A percentile compares a stretch with the other conserved stretches of the same genome.
Evolutionary conservation across 1,140 invertebrate genomes (phyloP).

Genomic region (Brachionus plicatilis): DNA sequence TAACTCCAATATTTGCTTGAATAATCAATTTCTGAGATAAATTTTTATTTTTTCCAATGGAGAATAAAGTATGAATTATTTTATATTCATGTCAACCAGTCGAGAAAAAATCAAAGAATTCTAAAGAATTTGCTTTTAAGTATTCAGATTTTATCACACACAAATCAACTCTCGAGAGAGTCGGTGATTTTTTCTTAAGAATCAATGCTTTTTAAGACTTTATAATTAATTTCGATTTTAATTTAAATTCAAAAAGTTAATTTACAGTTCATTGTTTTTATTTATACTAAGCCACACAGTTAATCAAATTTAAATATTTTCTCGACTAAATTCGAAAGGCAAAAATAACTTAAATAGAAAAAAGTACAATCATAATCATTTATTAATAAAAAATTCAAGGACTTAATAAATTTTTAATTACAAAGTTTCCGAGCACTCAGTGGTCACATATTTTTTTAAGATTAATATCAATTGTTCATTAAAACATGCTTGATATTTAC

Average conservation of each 20-base stretch:
- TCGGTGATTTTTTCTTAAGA: neutral
- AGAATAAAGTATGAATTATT: neutral
- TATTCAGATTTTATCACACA: neutral
- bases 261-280: neutral
- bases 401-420: neutral
- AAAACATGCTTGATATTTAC: neutral
- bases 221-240: neutral
- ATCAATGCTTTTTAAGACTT: neutral
- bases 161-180: neutral
- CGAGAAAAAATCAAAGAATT: neutral
- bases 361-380: neutral
- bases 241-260: neutral
- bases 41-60: neutral
- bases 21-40: neutral
- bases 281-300: neutral
- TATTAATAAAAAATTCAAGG: neutral
- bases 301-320: neutral
- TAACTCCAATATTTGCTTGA: neutral
- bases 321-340: neutral
- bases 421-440: neutral
- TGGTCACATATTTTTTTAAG: neutral
- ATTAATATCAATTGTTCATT: neutral
- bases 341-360: neutral
- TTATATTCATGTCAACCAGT: neutral
- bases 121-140: neutral